Base-by-base conservation (phyloP, 1,140 invertebrate species). In the Cheumatopsyche charites region DNA sequence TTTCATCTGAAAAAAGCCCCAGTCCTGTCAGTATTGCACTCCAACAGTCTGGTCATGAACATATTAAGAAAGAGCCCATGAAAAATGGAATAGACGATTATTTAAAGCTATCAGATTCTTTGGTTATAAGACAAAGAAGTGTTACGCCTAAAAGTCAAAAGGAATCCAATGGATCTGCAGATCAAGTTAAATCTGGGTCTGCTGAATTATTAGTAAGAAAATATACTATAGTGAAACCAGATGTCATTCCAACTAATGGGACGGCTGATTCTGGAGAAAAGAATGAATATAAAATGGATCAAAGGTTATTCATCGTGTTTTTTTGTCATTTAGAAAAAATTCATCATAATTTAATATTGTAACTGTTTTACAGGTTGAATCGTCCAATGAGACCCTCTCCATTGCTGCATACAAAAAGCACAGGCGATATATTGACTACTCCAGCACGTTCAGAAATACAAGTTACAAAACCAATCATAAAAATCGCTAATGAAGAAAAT, bases 361-460 rank as follows among this genome's bases (percentile, higher is more conserved):
- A 45, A 23, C 7, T 1, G 1, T 5, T 55, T 68, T 55, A 17
- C 9, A 68, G 66, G 21, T 42, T 68, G 3, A 68, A 68, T 19
- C 49, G 47, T 17, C 66, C 66, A 2, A 29, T 55, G 45, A 68
- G 73, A 67, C 78, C 80, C 71, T 77, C 79, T 6, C 79, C 82
- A 55, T 81, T 85, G 77, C 83, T 85, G 73, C 84, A 84, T 26
- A 78, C 85, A 17, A 76, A 85, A 82, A 79, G 82, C 81, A 76
- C 41, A 73, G 82, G 67, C 81, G 83, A 69, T 82, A 83, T 85
- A 29, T 82, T 84, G 1, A 81, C 82, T 1, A 79, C 81, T 19
- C 29, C 29, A 4, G 79, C 81, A 5, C 81, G 82, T 45, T 80
- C 79, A 26, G 82, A 82, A 58, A 79, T 77, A 41, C 77, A 76